Evolutionary conservation across 2,797 vertebrate species (phyloP), one percentile per base, ranked within the genome.

Genomic region (Lagodon rhomboides): DNA sequence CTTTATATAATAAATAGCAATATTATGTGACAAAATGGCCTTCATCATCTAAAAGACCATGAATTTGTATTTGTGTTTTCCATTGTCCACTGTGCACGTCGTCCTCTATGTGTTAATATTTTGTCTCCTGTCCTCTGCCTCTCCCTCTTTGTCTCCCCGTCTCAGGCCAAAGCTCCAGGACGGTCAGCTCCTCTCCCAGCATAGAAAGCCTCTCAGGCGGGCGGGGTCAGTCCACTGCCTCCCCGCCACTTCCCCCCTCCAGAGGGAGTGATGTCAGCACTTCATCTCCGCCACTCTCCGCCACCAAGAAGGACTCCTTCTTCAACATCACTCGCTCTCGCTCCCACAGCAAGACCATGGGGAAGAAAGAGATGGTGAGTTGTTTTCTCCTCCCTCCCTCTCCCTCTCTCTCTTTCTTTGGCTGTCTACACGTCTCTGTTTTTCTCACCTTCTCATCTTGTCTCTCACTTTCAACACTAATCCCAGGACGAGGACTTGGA

Each of bases 251-350:
- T 17, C 90, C 89, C 66, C 92, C 96, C 76, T 94, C 97, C 87
- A 96, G 95, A 85, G 96, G 96, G 54, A 96, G 94, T 77, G 97
- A 98, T 66, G 94, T 94, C 80, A 95, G 96, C 79, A 93, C 96
- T 15, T 97, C 96, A 1, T 98, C 98, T 38, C 98, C 98, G 1
- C 98, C 98, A 23, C 92, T 95, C 43, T 98, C 97, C 20, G 96
- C 97, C 73, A 93, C 94, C 51, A 99, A 97, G 91, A 99, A 98
- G 83, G 98, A 99, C 55, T 97, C 97, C 2, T 99, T 99, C 92
- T 99, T 99, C 89, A 96, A 95, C 93, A 98, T 99, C 92, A 97
- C 96, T n/a, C 98, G 97, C 51, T 98, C 98, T 1, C 97, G 98
- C 65, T 99, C 98, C 51, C 98, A 98, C 86, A 99, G 97, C 94